phyloP scores from a whole-genome alignment of 2,888 invertebrate species.

The Drosophila formosana region DNA sequence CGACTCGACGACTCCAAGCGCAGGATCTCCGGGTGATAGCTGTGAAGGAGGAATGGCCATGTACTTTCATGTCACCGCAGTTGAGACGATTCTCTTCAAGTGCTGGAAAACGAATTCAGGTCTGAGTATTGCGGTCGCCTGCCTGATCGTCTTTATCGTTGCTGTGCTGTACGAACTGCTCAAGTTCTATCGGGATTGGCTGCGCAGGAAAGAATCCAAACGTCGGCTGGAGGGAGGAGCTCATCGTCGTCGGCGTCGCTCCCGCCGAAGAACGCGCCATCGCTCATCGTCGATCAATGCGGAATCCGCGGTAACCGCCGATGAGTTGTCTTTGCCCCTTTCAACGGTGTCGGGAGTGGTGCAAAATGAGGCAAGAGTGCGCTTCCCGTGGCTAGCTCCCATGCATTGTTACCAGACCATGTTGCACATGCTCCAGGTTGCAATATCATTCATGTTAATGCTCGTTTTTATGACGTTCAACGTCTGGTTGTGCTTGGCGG shows the following conservation, averaged over 20 bases:
- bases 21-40: background rate
- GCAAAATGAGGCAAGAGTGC: background rate
- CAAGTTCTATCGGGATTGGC: constrained; percentile 59
- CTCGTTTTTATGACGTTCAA: constrained; percentile 98
- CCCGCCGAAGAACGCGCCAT: background rate
- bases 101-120: constrained; percentile 51
- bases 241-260: background rate
- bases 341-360: background rate
- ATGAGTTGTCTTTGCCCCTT: background rate
- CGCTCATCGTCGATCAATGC: background rate
- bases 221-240: constrained; percentile 45
- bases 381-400: constrained; percentile 22
- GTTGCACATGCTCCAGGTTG: constrained; percentile 94
- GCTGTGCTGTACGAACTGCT: constrained; percentile 61
- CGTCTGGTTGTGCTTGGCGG: constrained; percentile 94
- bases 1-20: background rate
- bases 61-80: constrained; percentile 45
- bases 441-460: constrained; percentile 96
- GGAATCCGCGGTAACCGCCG: background rate
- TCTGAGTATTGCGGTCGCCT: constrained; percentile 38
- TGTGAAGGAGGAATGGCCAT: constrained; percentile 20
- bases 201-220: constrained; percentile 16
- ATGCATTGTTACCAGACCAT: constrained; percentile 92
- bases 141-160: constrained; percentile 54
- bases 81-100: constrained; percentile 57